phyloP scores from a whole-genome alignment of 1,140 invertebrate genomes.

The Drosophila cardini region DNA sequence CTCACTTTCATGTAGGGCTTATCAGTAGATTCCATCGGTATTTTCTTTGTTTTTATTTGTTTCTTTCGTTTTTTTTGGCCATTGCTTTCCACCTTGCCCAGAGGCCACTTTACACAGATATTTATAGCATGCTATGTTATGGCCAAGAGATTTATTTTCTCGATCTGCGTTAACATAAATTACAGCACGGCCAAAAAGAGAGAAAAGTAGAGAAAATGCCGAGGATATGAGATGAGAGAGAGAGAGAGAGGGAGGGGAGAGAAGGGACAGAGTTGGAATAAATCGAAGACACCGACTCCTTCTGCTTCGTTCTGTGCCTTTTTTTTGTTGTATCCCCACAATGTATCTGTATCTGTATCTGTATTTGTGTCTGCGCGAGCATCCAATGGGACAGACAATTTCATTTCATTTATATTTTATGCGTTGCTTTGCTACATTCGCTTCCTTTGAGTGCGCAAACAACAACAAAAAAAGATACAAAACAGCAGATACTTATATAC shows the following conservation, averaged over 20 bases:
- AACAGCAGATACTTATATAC: too few relatives aligned
- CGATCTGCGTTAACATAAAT: constrained; percentile 78
- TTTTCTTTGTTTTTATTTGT: too few relatives aligned
- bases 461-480: constrained; percentile 41
- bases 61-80: constrained; percentile 11
- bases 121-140: constrained; percentile 50
- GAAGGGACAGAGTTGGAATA: constrained; percentile 10
- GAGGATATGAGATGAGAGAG: constrained; percentile 1
- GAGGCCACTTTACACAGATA: constrained; percentile 39
- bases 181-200: constrained; percentile 38
- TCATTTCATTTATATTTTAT: constrained; percentile 67
- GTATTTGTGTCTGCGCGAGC: constrained; percentile 21
- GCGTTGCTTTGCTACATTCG: constrained; percentile 46
- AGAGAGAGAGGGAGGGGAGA: background rate
- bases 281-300: constrained; percentile 48
- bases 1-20: constrained; percentile 17
- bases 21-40: constrained; percentile 32
- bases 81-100: constrained; percentile 40
- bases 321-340: constrained; percentile 33
- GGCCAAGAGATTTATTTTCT: constrained; percentile 69
- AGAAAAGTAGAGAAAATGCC: constrained; percentile 17
- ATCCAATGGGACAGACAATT: constrained; percentile 46
- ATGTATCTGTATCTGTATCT: constrained; percentile 42
- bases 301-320: constrained; percentile 20
- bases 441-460: constrained; percentile 42